Conservation (phyloP, 2,797 vertebrate genomes). For the Rhabdomys pumilio region DNA sequence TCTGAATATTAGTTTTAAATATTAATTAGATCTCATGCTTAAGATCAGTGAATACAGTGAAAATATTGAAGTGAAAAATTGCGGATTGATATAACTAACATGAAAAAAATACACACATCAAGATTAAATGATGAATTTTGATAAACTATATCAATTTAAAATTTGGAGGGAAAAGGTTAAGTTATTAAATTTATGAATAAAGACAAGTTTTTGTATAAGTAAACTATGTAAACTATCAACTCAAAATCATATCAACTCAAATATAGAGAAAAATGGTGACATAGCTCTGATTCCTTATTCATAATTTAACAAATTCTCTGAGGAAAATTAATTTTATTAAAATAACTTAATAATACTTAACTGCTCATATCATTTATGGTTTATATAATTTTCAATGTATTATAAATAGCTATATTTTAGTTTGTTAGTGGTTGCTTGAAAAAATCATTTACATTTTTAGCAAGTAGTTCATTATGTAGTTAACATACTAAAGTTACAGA, state of each 20-base stretch:
- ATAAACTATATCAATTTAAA: neutral
- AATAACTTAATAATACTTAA: neutral
- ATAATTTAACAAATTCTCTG: slow-evolving; percentile 28
- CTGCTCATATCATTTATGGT: slow-evolving; percentile 3
- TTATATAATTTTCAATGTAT: neutral
- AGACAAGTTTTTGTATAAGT: slow-evolving; percentile 33
- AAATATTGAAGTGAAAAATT: neutral
- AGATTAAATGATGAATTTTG: slow-evolving; percentile 26
- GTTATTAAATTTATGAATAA: neutral
- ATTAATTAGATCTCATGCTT: neutral
- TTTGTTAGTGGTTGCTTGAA: neutral
- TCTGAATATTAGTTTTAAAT: slow-evolving; percentile 3
- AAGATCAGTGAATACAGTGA: neutral
- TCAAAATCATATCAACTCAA: neutral
- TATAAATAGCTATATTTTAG: slow-evolving; percentile 33
- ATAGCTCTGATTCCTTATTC: neutral
- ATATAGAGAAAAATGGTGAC: neutral
- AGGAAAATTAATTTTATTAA: slow-evolving; percentile 41
- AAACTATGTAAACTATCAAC: slow-evolving; percentile 59
- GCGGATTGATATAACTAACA: neutral
- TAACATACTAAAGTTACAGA: slow-evolving; percentile 48
- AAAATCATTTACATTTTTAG: slow-evolving; percentile 51
- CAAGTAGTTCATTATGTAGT: neutral
- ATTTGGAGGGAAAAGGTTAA: neutral
- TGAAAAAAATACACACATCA: neutral